phyloP scores from a whole-genome alignment of 2,113 vertebrate species.

The Lophochroa leadbeateri region DNA sequence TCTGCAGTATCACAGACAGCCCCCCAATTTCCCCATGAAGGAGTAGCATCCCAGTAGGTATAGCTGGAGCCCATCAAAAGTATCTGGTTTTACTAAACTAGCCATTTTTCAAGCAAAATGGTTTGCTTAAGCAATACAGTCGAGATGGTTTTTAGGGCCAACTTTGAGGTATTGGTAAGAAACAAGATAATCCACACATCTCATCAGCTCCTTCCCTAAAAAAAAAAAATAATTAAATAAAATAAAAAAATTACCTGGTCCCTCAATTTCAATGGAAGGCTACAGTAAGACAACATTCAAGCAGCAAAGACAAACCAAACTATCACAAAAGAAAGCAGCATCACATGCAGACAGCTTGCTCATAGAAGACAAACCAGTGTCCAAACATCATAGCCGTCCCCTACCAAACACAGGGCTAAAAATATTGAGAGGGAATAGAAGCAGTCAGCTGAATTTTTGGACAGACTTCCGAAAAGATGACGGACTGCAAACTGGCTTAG shows the following conservation, averaged over 20 bases:
- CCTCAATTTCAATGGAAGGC: neutral
- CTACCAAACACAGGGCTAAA: neutral
- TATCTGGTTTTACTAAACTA: neutral
- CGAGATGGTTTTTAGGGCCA: rapidly evolving
- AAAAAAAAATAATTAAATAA: neutral
- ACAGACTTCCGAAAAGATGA: neutral
- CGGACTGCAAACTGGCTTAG: neutral
- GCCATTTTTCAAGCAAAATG: neutral
- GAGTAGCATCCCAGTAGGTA: neutral
- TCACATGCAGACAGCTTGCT: neutral
- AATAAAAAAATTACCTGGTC: neutral
- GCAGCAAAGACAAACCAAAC: neutral
- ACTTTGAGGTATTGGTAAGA: neutral
- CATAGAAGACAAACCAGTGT: rapidly evolving
- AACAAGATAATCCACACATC: neutral
- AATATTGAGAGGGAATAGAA: neutral
- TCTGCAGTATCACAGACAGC: neutral
- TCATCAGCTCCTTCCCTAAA: neutral
- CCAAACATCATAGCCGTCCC: rapidly evolving
- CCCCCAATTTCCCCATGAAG: neutral
- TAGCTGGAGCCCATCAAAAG: neutral
- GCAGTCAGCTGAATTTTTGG: neutral
- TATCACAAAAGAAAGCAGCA: rapidly evolving
- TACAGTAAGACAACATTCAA: neutral
- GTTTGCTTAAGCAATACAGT: neutral